Conservation (phyloP, 2,113 vertebrate species). For the Bos indicus region DNA sequence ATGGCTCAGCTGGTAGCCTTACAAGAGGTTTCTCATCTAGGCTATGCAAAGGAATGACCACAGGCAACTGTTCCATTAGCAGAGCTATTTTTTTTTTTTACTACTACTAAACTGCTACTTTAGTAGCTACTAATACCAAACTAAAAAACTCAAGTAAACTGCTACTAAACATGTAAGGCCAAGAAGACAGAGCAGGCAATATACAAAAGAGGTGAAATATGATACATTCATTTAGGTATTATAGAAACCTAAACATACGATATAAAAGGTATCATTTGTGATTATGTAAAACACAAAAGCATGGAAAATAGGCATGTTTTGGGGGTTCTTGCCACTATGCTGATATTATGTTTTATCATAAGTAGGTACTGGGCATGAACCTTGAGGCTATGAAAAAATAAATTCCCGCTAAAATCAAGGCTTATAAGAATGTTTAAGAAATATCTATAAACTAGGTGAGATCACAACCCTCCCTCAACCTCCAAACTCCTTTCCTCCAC, state of each 20-base stretch:
- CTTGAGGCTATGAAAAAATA: not conserved
- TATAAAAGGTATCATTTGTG: not conserved
- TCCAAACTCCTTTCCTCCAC: not conserved
- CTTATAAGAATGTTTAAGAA: not conserved
- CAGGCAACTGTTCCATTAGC: slow-evolving; percentile 84
- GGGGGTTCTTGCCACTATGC: not conserved
- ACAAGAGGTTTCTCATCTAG: slow-evolving; percentile 87
- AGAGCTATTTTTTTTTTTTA: not conserved
- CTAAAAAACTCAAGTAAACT: not conserved
- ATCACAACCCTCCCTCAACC: not conserved
- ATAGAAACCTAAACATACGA: not conserved
- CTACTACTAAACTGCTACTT: not conserved
- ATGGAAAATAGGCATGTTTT: not conserved
- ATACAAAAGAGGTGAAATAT: not conserved
- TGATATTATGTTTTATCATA: not conserved
- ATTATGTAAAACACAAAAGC: slow-evolving; percentile 7
- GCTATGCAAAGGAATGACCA: slow-evolving; percentile 90
- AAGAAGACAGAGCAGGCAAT: not conserved
- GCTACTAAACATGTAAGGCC: not conserved
- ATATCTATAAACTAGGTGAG: not conserved
- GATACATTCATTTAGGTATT: not conserved
- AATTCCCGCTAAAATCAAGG: slow-evolving; percentile 4
- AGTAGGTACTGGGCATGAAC: not conserved
- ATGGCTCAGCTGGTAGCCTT: slow-evolving; percentile 87
- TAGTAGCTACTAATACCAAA: not conserved